Percentiles rank a stretch among this genome's conserved stretches.
These are phyloP conservation scores for Theocolax elegans DNA, from an alignment of 1,140 invertebrate species.

Conservation along the genomic window DNA sequence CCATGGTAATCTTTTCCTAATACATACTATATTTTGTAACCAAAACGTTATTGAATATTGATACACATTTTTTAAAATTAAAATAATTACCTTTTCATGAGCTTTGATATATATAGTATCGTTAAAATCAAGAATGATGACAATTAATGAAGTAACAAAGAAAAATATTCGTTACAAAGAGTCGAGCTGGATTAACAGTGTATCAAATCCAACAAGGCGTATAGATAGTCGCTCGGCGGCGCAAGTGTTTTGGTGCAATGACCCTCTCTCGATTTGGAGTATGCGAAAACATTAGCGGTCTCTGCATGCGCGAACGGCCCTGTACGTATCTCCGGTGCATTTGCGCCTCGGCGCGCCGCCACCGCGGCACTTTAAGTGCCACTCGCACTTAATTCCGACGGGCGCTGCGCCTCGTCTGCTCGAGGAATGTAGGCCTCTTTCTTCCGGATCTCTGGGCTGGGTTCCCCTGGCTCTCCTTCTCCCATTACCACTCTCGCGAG, in stretches of 20 bases:
- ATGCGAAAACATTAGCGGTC: conserved; percentile 51
- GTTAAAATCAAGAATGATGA: too few relatives aligned
- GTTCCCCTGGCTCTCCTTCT: background rate
- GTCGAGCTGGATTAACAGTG: too few relatives aligned
- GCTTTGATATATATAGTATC: too few relatives aligned
- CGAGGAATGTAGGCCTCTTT: conserved; percentile 24
- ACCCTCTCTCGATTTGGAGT: conserved; percentile 56
- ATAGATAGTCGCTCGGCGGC: background rate
- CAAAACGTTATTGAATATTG: too few relatives aligned
- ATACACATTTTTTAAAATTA: too few relatives aligned
- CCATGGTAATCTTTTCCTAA: too few relatives aligned
- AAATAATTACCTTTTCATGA: too few relatives aligned
- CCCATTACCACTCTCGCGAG: background rate
- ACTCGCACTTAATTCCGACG: conserved; percentile 36
- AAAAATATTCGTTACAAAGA: too few relatives aligned
- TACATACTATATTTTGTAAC: too few relatives aligned
- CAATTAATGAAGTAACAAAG: too few relatives aligned
- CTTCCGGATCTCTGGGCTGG: conserved; percentile 12
- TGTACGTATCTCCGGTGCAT: conserved; percentile 3
- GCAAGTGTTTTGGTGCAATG: conserved; percentile 62
- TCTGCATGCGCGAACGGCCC: conserved; percentile 31
- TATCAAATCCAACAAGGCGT: too few relatives aligned
- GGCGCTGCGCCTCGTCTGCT: conserved; percentile 21
- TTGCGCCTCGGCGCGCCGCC: conserved; percentile 45
- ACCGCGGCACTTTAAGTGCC: conserved; percentile 37